Conservation (phyloP, 2,113 vertebrate genomes). For the Prolemur simus region DNA sequence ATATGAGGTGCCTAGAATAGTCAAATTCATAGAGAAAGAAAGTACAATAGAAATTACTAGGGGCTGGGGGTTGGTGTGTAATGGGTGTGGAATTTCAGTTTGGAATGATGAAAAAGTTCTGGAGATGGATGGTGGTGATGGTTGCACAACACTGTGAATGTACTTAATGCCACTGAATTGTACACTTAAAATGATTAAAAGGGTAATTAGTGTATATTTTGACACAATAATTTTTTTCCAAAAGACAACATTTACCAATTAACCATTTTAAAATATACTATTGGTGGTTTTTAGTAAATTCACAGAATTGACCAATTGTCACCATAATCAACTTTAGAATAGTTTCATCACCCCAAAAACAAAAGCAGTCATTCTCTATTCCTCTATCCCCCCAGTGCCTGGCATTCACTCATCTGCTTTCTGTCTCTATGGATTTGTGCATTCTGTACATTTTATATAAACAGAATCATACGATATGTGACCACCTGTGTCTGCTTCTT, state of each 20-base stretch:
- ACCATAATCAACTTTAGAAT: neutral
- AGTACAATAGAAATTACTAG: neutral
- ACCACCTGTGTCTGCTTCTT: neutral
- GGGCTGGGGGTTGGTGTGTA: neutral
- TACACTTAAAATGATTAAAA: neutral
- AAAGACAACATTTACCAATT: neutral
- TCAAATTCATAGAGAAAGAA: neutral
- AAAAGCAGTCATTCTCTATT: neutral
- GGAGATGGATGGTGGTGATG: neutral
- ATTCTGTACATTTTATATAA: neutral
- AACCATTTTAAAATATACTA: neutral
- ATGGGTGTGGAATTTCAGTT: neutral
- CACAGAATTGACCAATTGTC: neutral
- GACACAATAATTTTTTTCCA: neutral
- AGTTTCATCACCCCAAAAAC: neutral
- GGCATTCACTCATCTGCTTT: neutral
- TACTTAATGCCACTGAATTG: neutral
- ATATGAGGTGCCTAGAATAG: neutral
- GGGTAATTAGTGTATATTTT: neutral
- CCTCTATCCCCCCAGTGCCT: no score
- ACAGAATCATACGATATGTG: neutral
- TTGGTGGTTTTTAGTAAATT: neutral
- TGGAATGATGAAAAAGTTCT: neutral
- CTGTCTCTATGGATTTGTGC: neutral
- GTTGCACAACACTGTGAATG: neutral